These are phyloP conservation scores for Limulus polyphemus DNA, from an alignment of 2,888 invertebrate genomes.

Conservation along the genomic window DNA sequence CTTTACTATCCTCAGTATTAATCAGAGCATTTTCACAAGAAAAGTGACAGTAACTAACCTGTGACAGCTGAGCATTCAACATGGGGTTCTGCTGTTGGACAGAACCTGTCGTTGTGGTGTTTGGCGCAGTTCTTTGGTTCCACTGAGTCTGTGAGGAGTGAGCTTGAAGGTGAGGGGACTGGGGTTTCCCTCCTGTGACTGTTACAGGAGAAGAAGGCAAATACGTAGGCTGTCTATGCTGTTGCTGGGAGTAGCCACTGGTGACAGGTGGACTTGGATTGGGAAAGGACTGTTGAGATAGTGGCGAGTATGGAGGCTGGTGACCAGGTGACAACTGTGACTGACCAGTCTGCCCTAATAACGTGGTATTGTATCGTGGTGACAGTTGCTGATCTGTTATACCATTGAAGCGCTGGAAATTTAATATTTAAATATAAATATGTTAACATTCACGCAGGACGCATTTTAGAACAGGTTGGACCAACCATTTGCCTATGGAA, in stretches of 20 bases:
- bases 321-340: slow-evolving; percentile 21
- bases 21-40: neutral
- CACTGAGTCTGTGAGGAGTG: slow-evolving; percentile 9
- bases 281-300: slow-evolving; percentile 18
- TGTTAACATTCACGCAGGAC: too few species aligned
- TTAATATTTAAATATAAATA: slow-evolving; percentile 1
- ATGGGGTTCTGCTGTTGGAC: slow-evolving; percentile 58
- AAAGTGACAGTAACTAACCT: slow-evolving; percentile 36
- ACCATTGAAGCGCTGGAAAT: slow-evolving; percentile 40
- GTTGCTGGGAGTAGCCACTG: slow-evolving; percentile 17
- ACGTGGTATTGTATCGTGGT: slow-evolving; percentile 42
- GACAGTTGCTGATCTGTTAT: slow-evolving; percentile 49
- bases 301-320: slow-evolving; percentile 19
- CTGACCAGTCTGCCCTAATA: slow-evolving; percentile 11
- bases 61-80: slow-evolving; percentile 71
- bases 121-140: slow-evolving; percentile 13
- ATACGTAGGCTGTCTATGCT: slow-evolving; percentile 13
- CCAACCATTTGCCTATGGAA: too few species aligned
- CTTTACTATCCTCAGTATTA: too few species aligned
- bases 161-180: slow-evolving; percentile 16
- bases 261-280: slow-evolving; percentile 15
- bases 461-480: too few species aligned
- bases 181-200: slow-evolving; percentile 7
- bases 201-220: slow-evolving; percentile 9
- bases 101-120: slow-evolving; percentile 11